These are phyloP conservation scores for Tetranychus truncatus DNA, from an alignment of 2,888 invertebrate species.

Conservation along the genomic window DNA sequence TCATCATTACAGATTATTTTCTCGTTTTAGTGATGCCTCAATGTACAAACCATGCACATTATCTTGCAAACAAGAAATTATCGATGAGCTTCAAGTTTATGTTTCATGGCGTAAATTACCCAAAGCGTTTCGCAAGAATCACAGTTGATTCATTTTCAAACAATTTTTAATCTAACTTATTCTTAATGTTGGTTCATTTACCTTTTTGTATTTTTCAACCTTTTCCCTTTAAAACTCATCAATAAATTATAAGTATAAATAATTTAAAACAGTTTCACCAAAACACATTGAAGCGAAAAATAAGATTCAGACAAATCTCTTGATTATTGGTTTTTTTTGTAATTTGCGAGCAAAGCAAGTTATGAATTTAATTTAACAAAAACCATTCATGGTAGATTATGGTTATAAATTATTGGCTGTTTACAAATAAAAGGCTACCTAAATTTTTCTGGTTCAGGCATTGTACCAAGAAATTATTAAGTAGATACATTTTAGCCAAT, in stretches of 20 bases:
- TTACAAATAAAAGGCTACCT: too few relatives aligned
- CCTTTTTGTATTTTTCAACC: background rate
- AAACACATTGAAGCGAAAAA: too few relatives aligned
- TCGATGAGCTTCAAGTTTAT: constrained; percentile 11
- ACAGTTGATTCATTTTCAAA: background rate
- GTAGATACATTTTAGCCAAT: background rate
- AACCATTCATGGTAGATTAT: too few relatives aligned
- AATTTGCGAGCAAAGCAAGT: too few relatives aligned
- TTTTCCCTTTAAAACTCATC: background rate
- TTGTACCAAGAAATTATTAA: background rate
- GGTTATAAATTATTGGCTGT: too few relatives aligned
- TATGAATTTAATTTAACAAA: too few relatives aligned
- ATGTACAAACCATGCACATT: background rate
- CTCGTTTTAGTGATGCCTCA: constrained; percentile 8
- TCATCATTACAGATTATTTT: background rate
- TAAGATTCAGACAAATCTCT: too few relatives aligned
- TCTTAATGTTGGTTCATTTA: background rate
- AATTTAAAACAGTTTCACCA: too few relatives aligned
- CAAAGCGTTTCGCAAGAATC: background rate
- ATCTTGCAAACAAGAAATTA: constrained; percentile 7
- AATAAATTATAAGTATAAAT: too few relatives aligned
- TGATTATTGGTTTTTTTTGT: too few relatives aligned
- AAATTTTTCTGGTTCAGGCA: too few relatives aligned
- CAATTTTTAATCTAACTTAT: background rate
- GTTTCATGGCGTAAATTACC: background rate